Evolutionary conservation across 2,888 invertebrate genomes (phyloP).

Genomic region (Thereva nobilitata): DNA sequence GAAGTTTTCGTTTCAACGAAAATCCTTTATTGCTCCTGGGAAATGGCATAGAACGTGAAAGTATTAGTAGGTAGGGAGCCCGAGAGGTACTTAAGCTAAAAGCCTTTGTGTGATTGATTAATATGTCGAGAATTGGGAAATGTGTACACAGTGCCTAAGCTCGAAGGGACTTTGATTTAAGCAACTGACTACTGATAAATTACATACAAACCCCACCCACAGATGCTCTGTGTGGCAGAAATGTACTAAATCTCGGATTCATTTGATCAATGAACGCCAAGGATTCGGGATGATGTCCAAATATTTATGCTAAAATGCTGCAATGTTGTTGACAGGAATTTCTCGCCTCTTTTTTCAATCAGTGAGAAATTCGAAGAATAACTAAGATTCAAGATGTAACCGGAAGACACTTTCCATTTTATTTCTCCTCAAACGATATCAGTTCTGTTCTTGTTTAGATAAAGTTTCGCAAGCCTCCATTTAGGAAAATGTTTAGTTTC

Average conservation of each 20-base stretch:
- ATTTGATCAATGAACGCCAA: not conserved
- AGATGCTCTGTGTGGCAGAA: constrained; percentile 6
- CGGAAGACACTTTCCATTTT: too few species aligned
- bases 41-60: not conserved
- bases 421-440: too few species aligned
- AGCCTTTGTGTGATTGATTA: constrained; percentile 30
- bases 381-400: too few species aligned
- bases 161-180: constrained; percentile 22
- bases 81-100: constrained; percentile 27
- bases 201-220: constrained; percentile 21
- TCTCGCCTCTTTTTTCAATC: too few species aligned
- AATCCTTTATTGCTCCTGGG: not conserved
- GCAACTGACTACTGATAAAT: constrained; percentile 29
- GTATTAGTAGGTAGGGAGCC: constrained; percentile 18
- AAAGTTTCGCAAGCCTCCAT: too few species aligned
- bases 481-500: too few species aligned
- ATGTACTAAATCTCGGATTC: constrained; percentile 20
- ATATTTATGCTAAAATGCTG: too few species aligned
- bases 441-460: too few species aligned
- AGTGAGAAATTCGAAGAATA: too few species aligned
- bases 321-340: too few species aligned
- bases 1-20: constrained; percentile 3
- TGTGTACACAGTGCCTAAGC: constrained; percentile 5
- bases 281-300: too few species aligned
- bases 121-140: constrained; percentile 14